Evolutionary conservation across 2,113 vertebrate genomes (phyloP), one percentile per base, ranked within the genome.

Genomic region (Egretta garzetta): DNA sequence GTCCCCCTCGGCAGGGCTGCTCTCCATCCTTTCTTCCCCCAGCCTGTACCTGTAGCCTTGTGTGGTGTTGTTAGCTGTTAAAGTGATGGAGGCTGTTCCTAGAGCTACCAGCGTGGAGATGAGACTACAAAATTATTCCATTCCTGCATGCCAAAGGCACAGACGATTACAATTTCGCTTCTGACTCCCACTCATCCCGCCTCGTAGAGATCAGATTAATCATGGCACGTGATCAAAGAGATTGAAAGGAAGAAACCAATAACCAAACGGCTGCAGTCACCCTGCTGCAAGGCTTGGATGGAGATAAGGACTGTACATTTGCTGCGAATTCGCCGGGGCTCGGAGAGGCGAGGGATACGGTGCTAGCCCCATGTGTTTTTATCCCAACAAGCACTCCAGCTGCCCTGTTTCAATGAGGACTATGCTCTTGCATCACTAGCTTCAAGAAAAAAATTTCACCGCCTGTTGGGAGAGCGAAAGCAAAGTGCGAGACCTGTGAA

Each of bases 101-200:
- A 68, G 56, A 95, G 56, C 63, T 84, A 75, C 55, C 56, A 58
- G 72, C 0, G 0, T 0, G 2, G 68, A 90, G 90, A 92, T 28
- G 64, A 93, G 86, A 53, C 67, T 55, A 70, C 56, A 88, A 59
- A 93, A 93, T 86, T 52, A 80, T 92, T 93, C 92, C 4, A 0
- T 68, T 90, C 56, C 43, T 0, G 23, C 47, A 43, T 28, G 64
- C 80, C 80, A 92, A 86, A 91, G 83, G 83, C 96, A 80, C 80
- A 96, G 80, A 88, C 5, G 21, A 96, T 85, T 55, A 87, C 88
- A 64, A 47, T 90, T 96, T 95, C 18, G 8, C 81, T 96, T 73
- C 88, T 92, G 88, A 90, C 88, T 96, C 95, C 95, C 85, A 93
- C 96, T 93, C 80, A 95, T 93, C 55, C 71, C 2, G 23, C 88